Evolutionary conservation across 2,888 invertebrate species (phyloP).

Genomic region (Diplolepis rosae): DNA sequence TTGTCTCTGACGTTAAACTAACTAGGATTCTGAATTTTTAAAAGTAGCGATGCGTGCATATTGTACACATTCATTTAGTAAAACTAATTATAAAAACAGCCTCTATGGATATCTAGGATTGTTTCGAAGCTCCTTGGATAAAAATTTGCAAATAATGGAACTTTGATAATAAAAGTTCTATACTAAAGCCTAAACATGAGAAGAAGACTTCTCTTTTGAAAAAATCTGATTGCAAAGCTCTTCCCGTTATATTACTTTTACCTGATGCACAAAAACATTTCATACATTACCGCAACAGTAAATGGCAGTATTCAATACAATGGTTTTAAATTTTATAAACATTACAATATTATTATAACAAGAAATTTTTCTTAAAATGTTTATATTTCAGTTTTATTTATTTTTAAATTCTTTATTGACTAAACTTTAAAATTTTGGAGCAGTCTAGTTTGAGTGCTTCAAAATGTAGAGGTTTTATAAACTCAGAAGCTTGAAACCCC

Average conservation of each 20-base stretch:
- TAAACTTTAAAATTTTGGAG: too few species aligned
- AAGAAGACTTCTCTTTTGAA: neutral
- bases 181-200: neutral
- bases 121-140: neutral
- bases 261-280: neutral
- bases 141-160: neutral
- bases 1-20: conserved; percentile 1
- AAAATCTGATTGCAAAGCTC: neutral
- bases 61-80: conserved; percentile 18
- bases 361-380: too few species aligned
- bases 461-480: too few species aligned
- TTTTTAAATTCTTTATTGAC: too few species aligned
- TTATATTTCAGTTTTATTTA: too few species aligned
- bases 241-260: conserved; percentile 12
- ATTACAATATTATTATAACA: too few species aligned
- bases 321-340: too few species aligned
- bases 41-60: conserved; percentile 3
- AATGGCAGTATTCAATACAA: too few species aligned
- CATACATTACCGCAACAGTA: conserved; percentile 10
- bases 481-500: too few species aligned
- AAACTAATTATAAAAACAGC: neutral
- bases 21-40: conserved; percentile 13
- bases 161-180: neutral
- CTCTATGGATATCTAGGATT: neutral
- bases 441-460: too few species aligned